Evolutionary conservation across 2,888 invertebrate species (phyloP).

Genomic region (Apodemia duryi): DNA sequence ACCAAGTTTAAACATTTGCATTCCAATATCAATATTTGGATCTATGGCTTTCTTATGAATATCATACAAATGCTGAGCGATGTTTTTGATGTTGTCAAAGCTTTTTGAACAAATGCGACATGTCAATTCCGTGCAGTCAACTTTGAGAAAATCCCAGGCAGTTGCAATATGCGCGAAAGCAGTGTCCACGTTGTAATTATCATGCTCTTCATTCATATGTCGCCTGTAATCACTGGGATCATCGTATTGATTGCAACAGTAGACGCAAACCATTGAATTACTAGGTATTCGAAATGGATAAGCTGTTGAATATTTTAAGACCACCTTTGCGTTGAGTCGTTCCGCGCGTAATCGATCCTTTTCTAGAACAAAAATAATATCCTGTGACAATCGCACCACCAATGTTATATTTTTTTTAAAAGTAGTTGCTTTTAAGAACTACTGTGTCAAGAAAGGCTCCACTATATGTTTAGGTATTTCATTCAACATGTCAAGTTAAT

Average conservation of each 20-base stretch:
- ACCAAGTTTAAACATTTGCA: constrained; percentile 49
- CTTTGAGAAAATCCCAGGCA: constrained; percentile 33
- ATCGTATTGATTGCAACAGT: constrained; percentile 44
- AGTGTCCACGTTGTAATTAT: constrained; percentile 36
- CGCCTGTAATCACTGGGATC: constrained; percentile 43
- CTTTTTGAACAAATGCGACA: constrained; percentile 43
- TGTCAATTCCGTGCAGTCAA: constrained; percentile 46
- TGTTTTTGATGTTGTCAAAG: constrained; percentile 33
- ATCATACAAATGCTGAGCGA: constrained; percentile 42
- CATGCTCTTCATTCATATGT: constrained; percentile 46
- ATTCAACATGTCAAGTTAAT: no score
- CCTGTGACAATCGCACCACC: neutral
- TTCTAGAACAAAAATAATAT: constrained; percentile 12
- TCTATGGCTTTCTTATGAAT: constrained; percentile 42
- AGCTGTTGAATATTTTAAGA: constrained; percentile 48
- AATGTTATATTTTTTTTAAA: neutral
- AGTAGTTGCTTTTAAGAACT: no score
- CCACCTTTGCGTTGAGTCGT: constrained; percentile 50
- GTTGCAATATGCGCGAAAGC: constrained; percentile 37
- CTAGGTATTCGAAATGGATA: constrained; percentile 54
- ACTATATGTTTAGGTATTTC: no score
- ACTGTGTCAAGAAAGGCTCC: no score
- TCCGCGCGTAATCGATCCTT: constrained; percentile 45
- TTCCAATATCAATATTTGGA: constrained; percentile 42
- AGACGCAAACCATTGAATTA: constrained; percentile 48